These are phyloP conservation scores for Drosophila rellima DNA, from an alignment of 2,888 invertebrate genomes.

Conservation along the genomic window DNA sequence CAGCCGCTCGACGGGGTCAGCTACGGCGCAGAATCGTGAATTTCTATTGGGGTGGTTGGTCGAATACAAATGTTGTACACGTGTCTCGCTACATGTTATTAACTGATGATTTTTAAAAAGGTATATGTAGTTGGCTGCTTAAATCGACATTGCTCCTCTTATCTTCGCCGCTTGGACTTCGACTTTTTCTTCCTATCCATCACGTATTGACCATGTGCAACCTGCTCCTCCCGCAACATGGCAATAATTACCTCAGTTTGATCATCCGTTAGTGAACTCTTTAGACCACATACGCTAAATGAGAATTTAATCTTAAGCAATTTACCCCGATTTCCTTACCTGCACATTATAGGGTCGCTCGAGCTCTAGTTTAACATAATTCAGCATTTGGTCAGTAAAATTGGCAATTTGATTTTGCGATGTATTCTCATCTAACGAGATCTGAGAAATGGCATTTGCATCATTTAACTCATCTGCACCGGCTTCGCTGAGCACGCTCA, in stretches of 20 bases:
- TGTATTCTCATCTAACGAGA: neutral
- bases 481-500: neutral
- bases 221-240: conserved; percentile 38
- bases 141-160: neutral
- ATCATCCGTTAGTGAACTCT: conserved; percentile 2
- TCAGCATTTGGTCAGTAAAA: neutral
- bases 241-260: conserved; percentile 27
- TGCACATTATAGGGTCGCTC: neutral
- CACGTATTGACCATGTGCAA: neutral
- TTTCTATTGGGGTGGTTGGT: conserved; percentile 25
- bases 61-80: neutral
- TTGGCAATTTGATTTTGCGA: too few species aligned
- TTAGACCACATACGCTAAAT: neutral
- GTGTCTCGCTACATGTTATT: conserved; percentile 7
- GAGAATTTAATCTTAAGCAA: neutral
- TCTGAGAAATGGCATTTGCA: neutral
- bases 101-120: conserved; percentile 18
- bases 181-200: neutral
- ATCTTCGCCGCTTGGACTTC: neutral
- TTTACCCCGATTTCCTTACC: neutral
- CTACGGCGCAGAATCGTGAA: conserved; percentile 63
- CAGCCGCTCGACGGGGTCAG: conserved; percentile 8
- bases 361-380: conserved; percentile 9
- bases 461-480: neutral
- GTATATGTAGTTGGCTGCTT: neutral